Evolutionary conservation across 2,888 invertebrate species (phyloP), one percentile per base, ranked within the genome.

Genomic region (Megamerina dolium): DNA sequence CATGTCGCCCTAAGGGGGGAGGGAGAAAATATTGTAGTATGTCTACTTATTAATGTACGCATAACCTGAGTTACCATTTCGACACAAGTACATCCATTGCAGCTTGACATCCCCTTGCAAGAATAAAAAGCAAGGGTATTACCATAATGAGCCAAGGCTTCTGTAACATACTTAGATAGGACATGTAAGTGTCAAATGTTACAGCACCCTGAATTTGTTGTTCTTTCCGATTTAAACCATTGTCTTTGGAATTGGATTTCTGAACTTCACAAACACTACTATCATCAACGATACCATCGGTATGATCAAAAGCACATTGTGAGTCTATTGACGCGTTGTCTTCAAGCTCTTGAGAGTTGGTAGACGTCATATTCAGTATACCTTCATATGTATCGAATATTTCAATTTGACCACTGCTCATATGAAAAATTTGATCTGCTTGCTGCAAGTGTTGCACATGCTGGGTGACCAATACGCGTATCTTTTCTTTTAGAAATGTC

Each of bases 1-100:
- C 70, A 71, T 16, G 63, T 68, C 18, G 68, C 66, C 71, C 70
- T 70, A 26, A 17, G 52, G 49, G 23, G 5, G 23, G 6, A 6
- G 18, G n/a, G 26, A 13, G 20, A 16, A 16, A 4, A 21, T 3
- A 20, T 34, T 8, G 4, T 37, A 29, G 17, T 10, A 23, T n/a
- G n/a, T n/a, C n/a, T n/a, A n/a, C n/a, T n/a, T n/a, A n/a, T n/a
- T 23, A 23, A 23, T 8, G 10, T 23, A 21, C 12, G 23, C 23
- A 21, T 5, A 13, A 20, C 8, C 9, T 19, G n/a, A 55, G 58
- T 51, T 59, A 81, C 86, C 86, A 87, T 59, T 76, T 81, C 54
- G 84, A 82, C 1, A 87, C 75, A 75, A 85, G 88, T 51, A 77
- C 85, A 54, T 88, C 88, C 13, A 80, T 76, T 1, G 77, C 75